Conservation (phyloP, 1,140 invertebrate species). For the Trichoplusia ni region DNA sequence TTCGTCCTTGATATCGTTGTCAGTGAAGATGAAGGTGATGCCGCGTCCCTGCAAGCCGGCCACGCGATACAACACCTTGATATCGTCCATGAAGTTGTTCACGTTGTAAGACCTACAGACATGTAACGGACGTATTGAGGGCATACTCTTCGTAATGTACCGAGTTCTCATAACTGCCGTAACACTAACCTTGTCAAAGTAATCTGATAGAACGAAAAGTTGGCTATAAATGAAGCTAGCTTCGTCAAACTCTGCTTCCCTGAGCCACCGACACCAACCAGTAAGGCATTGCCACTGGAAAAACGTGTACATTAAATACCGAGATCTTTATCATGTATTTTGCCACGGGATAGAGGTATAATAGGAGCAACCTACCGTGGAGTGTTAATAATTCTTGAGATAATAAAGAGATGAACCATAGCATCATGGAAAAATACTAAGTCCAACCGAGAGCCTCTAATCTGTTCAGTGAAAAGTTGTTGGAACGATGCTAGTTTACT, state of each 20-base stretch:
- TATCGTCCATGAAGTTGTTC: conserved; percentile 92
- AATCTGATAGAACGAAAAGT: conserved; percentile 93
- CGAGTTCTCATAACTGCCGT: too few relatives aligned
- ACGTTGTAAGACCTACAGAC: conserved; percentile 89
- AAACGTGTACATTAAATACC: too few relatives aligned
- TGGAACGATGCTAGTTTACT: conserved; percentile 85
- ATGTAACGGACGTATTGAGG: too few relatives aligned
- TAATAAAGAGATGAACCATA: conserved; percentile 91
- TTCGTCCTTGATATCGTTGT: conserved; percentile 96
- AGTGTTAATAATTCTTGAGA: conserved; percentile 91
- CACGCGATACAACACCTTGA: conserved; percentile 89
- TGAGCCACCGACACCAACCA: conserved; percentile 95
- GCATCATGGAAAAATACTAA: conserved; percentile 94
- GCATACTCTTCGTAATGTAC: too few relatives aligned
- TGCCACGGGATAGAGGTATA: not conserved
- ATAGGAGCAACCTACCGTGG: conserved; percentile 73
- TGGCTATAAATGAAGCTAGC: conserved; percentile 92
- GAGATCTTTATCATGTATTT: too few relatives aligned
- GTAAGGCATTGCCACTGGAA: conserved; percentile 88
- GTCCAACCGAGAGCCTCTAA: conserved; percentile 90
- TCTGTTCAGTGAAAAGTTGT: conserved; percentile 90
- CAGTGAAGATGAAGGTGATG: conserved; percentile 94
- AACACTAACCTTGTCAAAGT: conserved; percentile 87
- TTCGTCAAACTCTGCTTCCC: conserved; percentile 94
- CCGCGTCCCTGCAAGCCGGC: conserved; percentile 88